Evolutionary conservation across 2,888 invertebrate species (phyloP).

Genomic region (Campoletis raptor): DNA sequence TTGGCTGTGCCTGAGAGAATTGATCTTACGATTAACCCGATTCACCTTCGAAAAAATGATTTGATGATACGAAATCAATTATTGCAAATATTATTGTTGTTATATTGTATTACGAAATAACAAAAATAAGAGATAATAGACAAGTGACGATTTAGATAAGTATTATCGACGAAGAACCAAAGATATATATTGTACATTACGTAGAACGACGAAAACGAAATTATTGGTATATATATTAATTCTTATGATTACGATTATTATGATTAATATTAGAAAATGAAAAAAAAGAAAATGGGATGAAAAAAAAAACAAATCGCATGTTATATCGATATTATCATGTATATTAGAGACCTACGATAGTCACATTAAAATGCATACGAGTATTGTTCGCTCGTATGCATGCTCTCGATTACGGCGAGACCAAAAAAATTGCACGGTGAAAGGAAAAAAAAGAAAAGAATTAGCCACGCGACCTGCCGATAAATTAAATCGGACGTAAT

Average conservation of each 20-base stretch:
- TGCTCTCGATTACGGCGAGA: conserved; percentile 29
- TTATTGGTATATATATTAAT: conserved; percentile 65
- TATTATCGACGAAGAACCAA: conserved; percentile 76
- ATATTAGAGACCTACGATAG: conserved; percentile 63
- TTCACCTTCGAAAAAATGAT: conserved; percentile 26
- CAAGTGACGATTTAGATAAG: conserved; percentile 64
- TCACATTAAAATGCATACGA: conserved; percentile 56
- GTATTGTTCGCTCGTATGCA: conserved; percentile 53
- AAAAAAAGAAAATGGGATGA: conserved; percentile 1
- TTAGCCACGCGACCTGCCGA: conserved; percentile 16
- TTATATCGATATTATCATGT: conserved; percentile 58
- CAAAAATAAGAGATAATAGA: background rate
- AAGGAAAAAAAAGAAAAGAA: background rate
- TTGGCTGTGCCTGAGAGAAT: conserved; percentile 21
- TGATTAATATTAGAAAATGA: conserved; percentile 51
- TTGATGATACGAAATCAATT: conserved; percentile 53
- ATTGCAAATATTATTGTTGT: conserved; percentile 47
- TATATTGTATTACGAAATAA: conserved; percentile 18
- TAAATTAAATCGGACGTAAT: conserved; percentile 31
- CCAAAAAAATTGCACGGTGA: background rate
- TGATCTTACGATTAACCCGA: background rate
- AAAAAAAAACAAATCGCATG: conserved; percentile 38
- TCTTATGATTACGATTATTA: conserved; percentile 46
- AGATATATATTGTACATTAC: conserved; percentile 76
- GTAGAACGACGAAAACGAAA: conserved; percentile 71